Evolutionary conservation across 2,888 invertebrate species (phyloP), one percentile per base, ranked within the genome.

Genomic region (Epinotia ramella): DNA sequence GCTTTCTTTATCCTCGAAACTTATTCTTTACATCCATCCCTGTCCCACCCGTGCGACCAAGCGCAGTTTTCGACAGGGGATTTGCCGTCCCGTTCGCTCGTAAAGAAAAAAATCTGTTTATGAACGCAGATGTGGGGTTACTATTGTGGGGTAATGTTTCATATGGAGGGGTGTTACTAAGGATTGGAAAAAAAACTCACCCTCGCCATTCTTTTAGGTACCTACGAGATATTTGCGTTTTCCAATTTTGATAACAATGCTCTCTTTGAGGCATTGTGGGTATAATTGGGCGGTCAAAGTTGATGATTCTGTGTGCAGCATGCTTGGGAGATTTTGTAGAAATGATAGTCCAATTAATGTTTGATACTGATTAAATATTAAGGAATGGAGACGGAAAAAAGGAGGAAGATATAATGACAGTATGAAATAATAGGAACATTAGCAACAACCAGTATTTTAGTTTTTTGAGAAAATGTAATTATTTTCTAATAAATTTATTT

Each of bases 161-260:
- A 94, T 92, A 92, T 91, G 87, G 86, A 89, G 88, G 91, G 93
- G 93, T 92, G 89, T 91, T 88, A 89, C 90, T 86, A 86, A 80
- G 83, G 81, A 87, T 88, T 86, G 86, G 86, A 89, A 91, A 93
- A 92, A 91, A 92, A 91, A 83, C 89, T 89, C 90, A 91, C 93
- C 93, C 92, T 85, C 82, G 24, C 86, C 87, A 88, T 86, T 90
- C 89, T 89, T 89, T 89, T 93, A 91, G 89, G 88, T 93, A 92
- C 89, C 89, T 90, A 89, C 69, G n/a, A 69, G 86, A 80, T 83
- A 88, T 91, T 88, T 89, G 86, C 89, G 86, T 89, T 91, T 93
- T 91, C 91, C 93, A 92, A 94, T 94, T 94, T 91, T 91, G 92
- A 94, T 93, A 93, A 94, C 94, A 94, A 94, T 89, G 93, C 91